Conservation (phyloP, 2,113 vertebrate species). For the Phylloscopus trochiloides region DNA sequence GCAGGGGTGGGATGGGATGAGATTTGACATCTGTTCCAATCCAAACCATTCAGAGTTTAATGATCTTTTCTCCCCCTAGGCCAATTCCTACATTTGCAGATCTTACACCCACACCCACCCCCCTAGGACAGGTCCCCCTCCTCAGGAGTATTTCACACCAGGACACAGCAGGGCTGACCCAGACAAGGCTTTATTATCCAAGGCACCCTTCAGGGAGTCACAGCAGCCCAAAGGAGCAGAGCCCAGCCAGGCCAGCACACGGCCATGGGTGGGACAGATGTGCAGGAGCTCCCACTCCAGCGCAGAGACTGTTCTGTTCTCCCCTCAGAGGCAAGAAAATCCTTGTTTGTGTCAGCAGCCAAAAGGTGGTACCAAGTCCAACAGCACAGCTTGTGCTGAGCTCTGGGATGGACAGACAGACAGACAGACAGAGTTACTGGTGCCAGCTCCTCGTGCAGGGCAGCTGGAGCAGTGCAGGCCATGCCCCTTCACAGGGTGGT, state of each 20-base stretch:
- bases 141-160: accelerated
- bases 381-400: accelerated
- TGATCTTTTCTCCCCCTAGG: too few relatives aligned
- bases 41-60: background rate
- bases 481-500: accelerated
- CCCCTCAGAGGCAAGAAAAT: accelerated
- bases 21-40: background rate
- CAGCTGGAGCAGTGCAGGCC: background rate
- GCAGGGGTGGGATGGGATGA: background rate
- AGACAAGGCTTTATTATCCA: background rate
- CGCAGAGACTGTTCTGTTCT: accelerated
- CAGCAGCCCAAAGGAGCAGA: accelerated
- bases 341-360: accelerated
- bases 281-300: background rate
- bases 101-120: too few relatives aligned
- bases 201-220: too few relatives aligned
- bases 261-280: accelerated
- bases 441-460: background rate
- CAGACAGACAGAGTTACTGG: background rate
- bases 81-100: background rate
- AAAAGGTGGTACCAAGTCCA: accelerated
- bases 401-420: background rate
- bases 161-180: background rate
- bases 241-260: accelerated
- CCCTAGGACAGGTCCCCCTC: background rate